Percentiles rank a stretch among this genome's conserved stretches.
Conservation (phyloP, 2,888 invertebrate genomes). For the Cerceris rybyensis region DNA sequence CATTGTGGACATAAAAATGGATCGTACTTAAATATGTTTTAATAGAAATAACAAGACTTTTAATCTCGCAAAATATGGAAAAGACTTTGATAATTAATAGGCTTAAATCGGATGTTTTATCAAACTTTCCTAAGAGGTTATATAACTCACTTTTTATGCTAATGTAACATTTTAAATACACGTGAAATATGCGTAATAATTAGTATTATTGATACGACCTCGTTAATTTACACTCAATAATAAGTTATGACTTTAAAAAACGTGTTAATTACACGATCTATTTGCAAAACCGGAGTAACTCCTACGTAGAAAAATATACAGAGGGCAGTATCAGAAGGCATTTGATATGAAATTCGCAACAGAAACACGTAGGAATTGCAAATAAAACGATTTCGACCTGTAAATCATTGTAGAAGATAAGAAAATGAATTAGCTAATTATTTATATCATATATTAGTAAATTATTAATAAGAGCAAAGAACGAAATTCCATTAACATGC, state of each 20-base stretch:
- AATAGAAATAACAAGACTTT: neutral
- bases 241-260: constrained; percentile 1
- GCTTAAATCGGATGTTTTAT: neutral
- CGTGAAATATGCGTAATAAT: neutral
- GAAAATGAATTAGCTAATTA: too few relatives aligned
- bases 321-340: constrained; percentile 12
- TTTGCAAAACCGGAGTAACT: neutral
- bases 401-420: too few relatives aligned
- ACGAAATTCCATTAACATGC: too few relatives aligned
- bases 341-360: neutral
- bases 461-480: too few relatives aligned
- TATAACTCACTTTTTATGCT: constrained; percentile 47
- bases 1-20: constrained; percentile 61
- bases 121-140: constrained; percentile 40
- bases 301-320: neutral
- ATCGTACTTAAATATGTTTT: constrained; percentile 4
- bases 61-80: neutral
- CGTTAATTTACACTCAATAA: neutral
- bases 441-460: too few relatives aligned
- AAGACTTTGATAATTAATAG: constrained; percentile 1
- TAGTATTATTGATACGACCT: neutral
- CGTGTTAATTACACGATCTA: constrained; percentile 7
- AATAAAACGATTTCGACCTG: too few relatives aligned
- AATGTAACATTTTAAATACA: constrained; percentile 16
- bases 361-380: neutral